These are phyloP conservation scores for Drosophila bifasciata DNA, from an alignment of 1,140 invertebrate species.

Conservation along the genomic window DNA sequence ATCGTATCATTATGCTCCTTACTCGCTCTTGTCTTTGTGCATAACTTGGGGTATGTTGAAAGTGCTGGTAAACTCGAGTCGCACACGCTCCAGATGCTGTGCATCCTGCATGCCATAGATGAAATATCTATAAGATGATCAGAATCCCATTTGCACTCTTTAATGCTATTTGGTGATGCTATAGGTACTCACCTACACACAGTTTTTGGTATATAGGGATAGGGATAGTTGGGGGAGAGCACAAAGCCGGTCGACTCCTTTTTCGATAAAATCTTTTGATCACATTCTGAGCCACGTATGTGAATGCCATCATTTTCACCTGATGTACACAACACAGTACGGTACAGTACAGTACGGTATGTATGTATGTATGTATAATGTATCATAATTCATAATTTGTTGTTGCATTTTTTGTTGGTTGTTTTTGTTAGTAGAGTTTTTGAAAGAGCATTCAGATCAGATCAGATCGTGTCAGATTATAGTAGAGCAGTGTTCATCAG, in stretches of 20 bases:
- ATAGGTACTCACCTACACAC: slow-evolving; percentile 93
- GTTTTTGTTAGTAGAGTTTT: slow-evolving; percentile 28
- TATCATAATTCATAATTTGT: slow-evolving; percentile 21
- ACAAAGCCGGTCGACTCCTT: slow-evolving; percentile 95
- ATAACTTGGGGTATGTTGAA: slow-evolving; percentile 95
- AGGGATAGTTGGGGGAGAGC: slow-evolving; percentile 97
- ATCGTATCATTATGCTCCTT: too few species aligned
- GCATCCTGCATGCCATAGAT: slow-evolving; percentile 98
- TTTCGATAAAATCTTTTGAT: slow-evolving; percentile 97
- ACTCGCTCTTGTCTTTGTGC: slow-evolving; percentile 85
- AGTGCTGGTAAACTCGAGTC: slow-evolving; percentile 91
- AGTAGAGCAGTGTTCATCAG: slow-evolving; percentile 15
- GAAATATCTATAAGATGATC: slow-evolving; percentile 89
- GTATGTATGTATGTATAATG: slow-evolving; percentile 9
- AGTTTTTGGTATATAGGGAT: slow-evolving; percentile 96
- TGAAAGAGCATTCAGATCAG: slow-evolving; percentile 38
- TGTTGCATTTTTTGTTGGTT: slow-evolving; percentile 39
- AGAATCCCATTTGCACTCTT: background rate
- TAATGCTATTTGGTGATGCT: too few species aligned
- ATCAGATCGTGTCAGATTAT: slow-evolving; percentile 32
- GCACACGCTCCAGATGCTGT: slow-evolving; percentile 96
- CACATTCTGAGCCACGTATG: slow-evolving; percentile 97
- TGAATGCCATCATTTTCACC: slow-evolving; percentile 93
- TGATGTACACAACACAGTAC: slow-evolving; percentile 64
- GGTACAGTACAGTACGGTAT: too few species aligned